Evolutionary conservation across 2,113 vertebrate species (phyloP).

Genomic region (Arizona elegans): DNA sequence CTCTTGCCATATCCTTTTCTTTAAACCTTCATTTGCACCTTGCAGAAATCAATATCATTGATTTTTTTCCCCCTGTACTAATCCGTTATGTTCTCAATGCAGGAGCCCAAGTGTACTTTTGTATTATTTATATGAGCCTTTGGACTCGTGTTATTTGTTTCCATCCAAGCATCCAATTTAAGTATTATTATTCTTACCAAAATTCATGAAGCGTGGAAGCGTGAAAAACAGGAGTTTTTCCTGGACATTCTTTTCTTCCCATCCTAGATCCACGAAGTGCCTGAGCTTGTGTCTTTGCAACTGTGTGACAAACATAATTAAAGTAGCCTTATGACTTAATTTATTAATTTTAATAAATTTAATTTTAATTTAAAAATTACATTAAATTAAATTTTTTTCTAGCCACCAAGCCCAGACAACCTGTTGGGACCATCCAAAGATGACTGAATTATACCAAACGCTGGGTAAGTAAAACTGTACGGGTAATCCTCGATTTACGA

Average conservation of each 20-base stretch:
- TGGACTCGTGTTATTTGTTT: neutral
- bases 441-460: constrained; percentile 95
- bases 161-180: neutral
- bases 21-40: neutral
- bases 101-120: neutral
- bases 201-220: neutral
- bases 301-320: neutral
- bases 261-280: neutral
- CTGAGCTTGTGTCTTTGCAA: neutral
- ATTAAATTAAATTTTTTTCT: constrained; percentile 21
- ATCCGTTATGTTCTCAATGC: neutral
- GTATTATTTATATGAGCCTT: neutral
- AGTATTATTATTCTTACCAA: neutral
- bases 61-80: neutral
- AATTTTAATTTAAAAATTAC: no score
- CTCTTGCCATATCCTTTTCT: neutral
- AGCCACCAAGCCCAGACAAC: constrained; percentile 98
- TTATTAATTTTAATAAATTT: neutral
- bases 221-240: neutral
- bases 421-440: constrained; percentile 99
- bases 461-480: constrained; percentile 76
- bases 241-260: no score
- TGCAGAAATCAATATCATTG: neutral
- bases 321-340: neutral
- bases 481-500: neutral